Percentiles rank a stretch among this genome's conserved stretches.
Conservation (phyloP, 1,140 invertebrate genomes). For the Philotrypesis tridentata region DNA sequence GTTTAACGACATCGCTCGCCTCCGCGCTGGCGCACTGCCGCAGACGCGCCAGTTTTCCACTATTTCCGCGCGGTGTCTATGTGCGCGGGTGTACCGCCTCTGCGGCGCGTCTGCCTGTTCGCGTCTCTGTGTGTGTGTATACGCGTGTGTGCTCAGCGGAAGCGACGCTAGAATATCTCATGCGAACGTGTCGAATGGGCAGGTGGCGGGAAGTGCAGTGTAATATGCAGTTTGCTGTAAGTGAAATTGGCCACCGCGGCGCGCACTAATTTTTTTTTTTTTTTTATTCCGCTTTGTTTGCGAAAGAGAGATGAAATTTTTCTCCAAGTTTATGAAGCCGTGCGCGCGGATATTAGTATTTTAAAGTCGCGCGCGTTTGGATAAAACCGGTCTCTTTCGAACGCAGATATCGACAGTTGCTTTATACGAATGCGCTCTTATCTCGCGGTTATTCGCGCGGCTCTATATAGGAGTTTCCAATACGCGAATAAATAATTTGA, state of each 20-base stretch:
- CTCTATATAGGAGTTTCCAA: no score
- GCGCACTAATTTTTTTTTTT: not conserved
- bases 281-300: not conserved
- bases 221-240: slow-evolving; percentile 5
- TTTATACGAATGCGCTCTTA: no score
- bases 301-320: not conserved
- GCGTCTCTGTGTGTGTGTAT: no score
- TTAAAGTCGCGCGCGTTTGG: not conserved
- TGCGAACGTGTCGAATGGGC: not conserved
- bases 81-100: no score
- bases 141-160: not conserved
- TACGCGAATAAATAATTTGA: no score
- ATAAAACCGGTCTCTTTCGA: no score
- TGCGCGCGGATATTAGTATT: not conserved
- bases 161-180: not conserved
- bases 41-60: not conserved
- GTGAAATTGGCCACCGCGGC: not conserved
- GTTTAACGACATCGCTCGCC: slow-evolving; percentile 5
- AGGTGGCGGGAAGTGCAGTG: not conserved
- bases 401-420: no score
- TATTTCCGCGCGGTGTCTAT: not conserved
- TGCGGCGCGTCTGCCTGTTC: no score
- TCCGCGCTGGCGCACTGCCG: not conserved
- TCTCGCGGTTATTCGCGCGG: no score
- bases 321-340: not conserved